Conservation (phyloP, 2,888 invertebrate species). For the Coenonympha arcania region DNA sequence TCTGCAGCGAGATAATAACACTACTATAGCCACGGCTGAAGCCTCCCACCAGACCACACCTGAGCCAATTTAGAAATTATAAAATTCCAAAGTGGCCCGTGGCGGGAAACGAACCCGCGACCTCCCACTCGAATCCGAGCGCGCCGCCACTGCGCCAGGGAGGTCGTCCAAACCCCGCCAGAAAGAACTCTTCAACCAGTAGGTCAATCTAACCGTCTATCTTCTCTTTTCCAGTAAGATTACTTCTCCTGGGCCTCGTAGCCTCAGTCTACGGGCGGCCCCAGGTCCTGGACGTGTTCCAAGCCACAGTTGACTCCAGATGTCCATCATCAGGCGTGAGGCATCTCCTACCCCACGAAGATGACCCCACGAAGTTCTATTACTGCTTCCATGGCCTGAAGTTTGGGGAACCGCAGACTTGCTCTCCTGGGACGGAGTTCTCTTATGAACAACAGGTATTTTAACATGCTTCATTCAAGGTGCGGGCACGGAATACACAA, state of each 20-base stretch:
- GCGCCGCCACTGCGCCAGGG: no score
- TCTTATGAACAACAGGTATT: slow-evolving; percentile 40
- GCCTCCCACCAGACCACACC: no score
- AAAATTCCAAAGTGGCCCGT: no score
- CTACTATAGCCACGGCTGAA: no score
- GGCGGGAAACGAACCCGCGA: no score
- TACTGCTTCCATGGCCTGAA: slow-evolving; percentile 48
- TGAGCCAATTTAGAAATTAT: no score
- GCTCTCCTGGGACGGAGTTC: slow-evolving; percentile 45
- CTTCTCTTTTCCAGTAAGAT: slow-evolving; percentile 32
- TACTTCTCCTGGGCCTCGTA: slow-evolving; percentile 33
- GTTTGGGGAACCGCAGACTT: slow-evolving; percentile 30
- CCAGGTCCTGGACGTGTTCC: slow-evolving; percentile 8
- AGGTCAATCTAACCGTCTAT: neutral
- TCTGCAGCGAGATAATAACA: no score
- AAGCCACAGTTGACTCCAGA: neutral
- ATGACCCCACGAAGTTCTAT: slow-evolving; percentile 51
- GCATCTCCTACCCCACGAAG: slow-evolving; percentile 44
- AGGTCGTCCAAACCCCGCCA: no score
- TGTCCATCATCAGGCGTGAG: neutral
- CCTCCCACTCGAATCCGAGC: no score
- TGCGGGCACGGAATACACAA: no score
- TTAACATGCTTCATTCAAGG: neutral
- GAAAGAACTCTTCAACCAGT: no score
- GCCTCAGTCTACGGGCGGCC: slow-evolving; percentile 33